Evolutionary conservation across 1,140 invertebrate genomes (phyloP).

Genomic region (Sitobion miscanthi): DNA sequence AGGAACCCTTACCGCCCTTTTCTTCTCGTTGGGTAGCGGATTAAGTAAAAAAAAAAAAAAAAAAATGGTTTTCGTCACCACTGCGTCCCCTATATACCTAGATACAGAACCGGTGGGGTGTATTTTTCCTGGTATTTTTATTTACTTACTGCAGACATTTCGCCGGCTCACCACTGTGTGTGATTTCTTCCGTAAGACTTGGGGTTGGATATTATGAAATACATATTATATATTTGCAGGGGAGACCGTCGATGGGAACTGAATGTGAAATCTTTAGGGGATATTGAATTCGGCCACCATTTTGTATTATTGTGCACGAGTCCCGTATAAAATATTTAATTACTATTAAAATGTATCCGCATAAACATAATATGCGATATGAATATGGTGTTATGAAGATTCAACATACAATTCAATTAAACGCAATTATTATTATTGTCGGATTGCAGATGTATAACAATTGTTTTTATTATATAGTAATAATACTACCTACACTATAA

Average conservation of each 20-base stretch:
- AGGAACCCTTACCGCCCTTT: neutral
- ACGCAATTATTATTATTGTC: no score
- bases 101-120: neutral
- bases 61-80: slow-evolving; percentile 36
- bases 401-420: no score
- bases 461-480: no score
- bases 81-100: no score
- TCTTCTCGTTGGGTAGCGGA: neutral
- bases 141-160: slow-evolving; percentile 37
- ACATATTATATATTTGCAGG: neutral
- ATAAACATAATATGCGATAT: neutral
- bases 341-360: no score
- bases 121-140: slow-evolving; percentile 24
- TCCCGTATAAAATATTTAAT: no score
- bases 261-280: neutral
- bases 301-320: neutral
- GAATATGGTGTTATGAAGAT: no score
- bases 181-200: neutral
- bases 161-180: neutral
- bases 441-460: no score
- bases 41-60: neutral
- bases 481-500: no score
- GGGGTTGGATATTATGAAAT: slow-evolving; percentile 2
- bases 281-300: neutral
- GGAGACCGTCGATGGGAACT: neutral